Base-by-base conservation (phyloP, 2,888 invertebrate genomes). In the Orthosia gracilis region DNA sequence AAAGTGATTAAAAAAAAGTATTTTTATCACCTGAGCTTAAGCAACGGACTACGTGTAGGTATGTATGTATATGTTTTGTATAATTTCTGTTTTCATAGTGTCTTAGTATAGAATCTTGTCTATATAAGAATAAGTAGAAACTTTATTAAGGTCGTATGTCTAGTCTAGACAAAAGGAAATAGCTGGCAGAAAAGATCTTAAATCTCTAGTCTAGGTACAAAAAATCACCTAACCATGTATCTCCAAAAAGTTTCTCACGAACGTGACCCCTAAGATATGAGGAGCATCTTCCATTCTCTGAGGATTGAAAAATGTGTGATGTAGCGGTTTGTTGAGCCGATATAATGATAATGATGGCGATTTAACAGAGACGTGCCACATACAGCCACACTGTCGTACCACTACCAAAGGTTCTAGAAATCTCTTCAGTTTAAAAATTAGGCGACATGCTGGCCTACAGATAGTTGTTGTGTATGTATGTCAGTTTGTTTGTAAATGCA, bases 351-450 rank as follows among this genome's bases (percentile, higher is more conserved):
- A 94, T 92, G 91, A 85, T 82, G 81, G 92, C 88, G 89, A 93
- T 94, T 91, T 93, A 89, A 89, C 83, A 81, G 86, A 87, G 85
- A 93, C 92, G 93, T 91, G 91, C 88, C 85, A 64, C 76, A 83
- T 83, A 84, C 83, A 80, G 73, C 64, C 85, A 78, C 78, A 76
- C 40, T n/a, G 50, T 49, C 47, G 49, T 17, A 52, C 88, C 84
- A 82, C 84, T 90, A 91, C 89, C 82, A 84, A 11, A 11, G 49
- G 69, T 62, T 66, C 26, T 59, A 50, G 63, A 52, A 57, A 62
- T 26, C 9, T 57, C 26, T 0, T 1, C 57, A 17, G 26, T 26
- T 31, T 31, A 7, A 31, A 31, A 31, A 31, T 31, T 31, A 31
- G 31, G 31, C 40, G 7, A 40, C 7, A 40, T 40, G 40, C 9